Evolutionary conservation across 2,888 invertebrate species (phyloP).

Genomic region (Pyrrhosoma nymphula): DNA sequence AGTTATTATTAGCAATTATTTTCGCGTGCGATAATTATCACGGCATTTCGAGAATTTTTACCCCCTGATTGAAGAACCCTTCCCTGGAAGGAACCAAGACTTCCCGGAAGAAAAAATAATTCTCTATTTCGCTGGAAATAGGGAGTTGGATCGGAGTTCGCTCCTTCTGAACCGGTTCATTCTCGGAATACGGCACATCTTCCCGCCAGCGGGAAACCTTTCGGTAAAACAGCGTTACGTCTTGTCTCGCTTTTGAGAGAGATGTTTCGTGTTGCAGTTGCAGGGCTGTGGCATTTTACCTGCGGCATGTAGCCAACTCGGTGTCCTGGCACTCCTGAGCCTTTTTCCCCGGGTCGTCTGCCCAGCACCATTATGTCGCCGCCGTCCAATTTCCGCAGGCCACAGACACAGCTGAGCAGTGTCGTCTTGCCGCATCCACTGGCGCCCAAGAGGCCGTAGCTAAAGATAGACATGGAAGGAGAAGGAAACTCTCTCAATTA

Average conservation of each 20-base stretch:
- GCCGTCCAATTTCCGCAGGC: constrained; percentile 85
- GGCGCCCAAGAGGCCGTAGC: constrained; percentile 81
- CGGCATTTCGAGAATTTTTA: too few relatives aligned
- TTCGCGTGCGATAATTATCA: too few relatives aligned
- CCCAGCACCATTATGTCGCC: constrained; percentile 89
- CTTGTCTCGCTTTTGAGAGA: too few relatives aligned
- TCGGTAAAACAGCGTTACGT: too few relatives aligned
- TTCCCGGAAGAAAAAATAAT: not conserved
- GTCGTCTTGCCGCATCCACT: constrained; percentile 82
- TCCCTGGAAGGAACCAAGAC: not conserved
- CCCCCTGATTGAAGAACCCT: too few relatives aligned
- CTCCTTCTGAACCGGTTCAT: not conserved
- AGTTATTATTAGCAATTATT: too few relatives aligned
- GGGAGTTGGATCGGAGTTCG: not conserved
- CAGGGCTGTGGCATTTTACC: constrained; percentile 76
- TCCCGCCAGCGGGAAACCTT: too few relatives aligned
- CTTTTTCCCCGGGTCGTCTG: constrained; percentile 84
- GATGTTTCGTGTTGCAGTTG: too few relatives aligned
- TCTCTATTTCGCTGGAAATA: not conserved
- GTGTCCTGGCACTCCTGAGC: constrained; percentile 85
- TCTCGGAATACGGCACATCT: not conserved
- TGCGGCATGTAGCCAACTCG: constrained; percentile 95
- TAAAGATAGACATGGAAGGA: constrained; percentile 72
- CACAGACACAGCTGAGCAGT: constrained; percentile 87
- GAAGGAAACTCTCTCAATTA: not conserved